Base-by-base conservation (phyloP, 1,140 invertebrate genomes). In the Zaprionus taronus region DNA sequence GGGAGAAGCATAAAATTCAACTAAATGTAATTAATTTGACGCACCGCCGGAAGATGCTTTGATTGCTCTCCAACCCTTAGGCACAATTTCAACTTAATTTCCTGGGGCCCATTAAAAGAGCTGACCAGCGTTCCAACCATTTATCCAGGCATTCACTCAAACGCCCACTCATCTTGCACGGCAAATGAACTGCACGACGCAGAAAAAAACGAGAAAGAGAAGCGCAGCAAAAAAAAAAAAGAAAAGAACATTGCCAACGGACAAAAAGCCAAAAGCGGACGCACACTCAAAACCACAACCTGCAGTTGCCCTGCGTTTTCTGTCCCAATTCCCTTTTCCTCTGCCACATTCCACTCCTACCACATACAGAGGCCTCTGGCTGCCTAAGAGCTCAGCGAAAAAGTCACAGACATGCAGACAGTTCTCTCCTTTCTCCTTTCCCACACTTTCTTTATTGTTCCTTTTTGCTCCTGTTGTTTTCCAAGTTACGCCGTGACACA, bases 251-350 rank as follows among this genome's bases (percentile, higher is more conserved):
- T 26, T 5, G 26, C 36, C 56, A 26, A 56, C 28, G 57, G 17
- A 38, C 38, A 71, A 58, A 63, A 70, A 64, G 47, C 49, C 62
- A 72, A 72, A 63, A 53, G 61, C 17, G 71, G 77, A 38, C 47
- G 84, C 61, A 72, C 84, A 89, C 84, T 89, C 75, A 55, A 89
- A 90, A 84, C 84, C 85, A 71, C 81, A 83, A 69, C 63, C 78
- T 86, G 72, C 51, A 78, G 53, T 78, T 60, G 17, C 49, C 34
- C 47, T 36, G 41, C 41, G 41, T 11, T 47, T 47, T 17, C 41
- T 9, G 41, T 24, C 36, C 12, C 64, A 12, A 2, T 28, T 4
- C n/a, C 12, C 26, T 11, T 15, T 5, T 12, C 75, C 53, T 60
- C 64, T 51, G 55, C 61, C 57, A 73, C 38, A 36, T 49, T 22